Evolutionary conservation across 2,797 vertebrate genomes (phyloP).

Genomic region (Xerus rutilus): DNA sequence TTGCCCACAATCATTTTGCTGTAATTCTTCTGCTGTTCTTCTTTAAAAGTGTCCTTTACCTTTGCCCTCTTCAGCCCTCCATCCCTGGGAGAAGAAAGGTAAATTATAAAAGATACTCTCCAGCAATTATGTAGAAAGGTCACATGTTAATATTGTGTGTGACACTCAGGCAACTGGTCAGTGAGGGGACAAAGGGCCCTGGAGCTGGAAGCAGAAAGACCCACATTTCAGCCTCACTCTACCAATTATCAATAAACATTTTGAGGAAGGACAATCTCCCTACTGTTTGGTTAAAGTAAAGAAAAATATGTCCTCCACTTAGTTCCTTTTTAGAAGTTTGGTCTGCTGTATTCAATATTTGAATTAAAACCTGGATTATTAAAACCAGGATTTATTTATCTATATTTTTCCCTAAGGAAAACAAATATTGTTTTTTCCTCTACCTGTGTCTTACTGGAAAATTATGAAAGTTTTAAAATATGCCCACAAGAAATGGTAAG

Average conservation of each 20-base stretch:
- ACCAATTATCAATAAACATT: neutral
- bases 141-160: neutral
- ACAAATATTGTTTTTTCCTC: neutral
- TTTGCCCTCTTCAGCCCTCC: slow-evolving; percentile 95
- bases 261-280: neutral
- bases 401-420: neutral
- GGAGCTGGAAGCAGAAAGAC: neutral
- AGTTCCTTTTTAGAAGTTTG: slow-evolving; percentile 5
- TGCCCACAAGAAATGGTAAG: neutral
- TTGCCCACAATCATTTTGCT: slow-evolving; percentile 94
- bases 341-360: neutral
- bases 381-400: neutral
- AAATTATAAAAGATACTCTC: neutral
- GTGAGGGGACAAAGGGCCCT: neutral
- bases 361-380: neutral
- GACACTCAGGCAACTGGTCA: accelerated
- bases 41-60: slow-evolving; percentile 94
- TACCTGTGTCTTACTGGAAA: neutral
- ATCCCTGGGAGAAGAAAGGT: slow-evolving; percentile 90
- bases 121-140: neutral
- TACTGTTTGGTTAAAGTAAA: neutral
- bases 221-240: neutral
- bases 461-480: neutral
- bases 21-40: slow-evolving; percentile 97
- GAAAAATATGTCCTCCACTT: neutral